Evolutionary conservation across 92 coral and sea anemone species (phyloP).

Genomic region (Parazoanthus atlanticus): DNA sequence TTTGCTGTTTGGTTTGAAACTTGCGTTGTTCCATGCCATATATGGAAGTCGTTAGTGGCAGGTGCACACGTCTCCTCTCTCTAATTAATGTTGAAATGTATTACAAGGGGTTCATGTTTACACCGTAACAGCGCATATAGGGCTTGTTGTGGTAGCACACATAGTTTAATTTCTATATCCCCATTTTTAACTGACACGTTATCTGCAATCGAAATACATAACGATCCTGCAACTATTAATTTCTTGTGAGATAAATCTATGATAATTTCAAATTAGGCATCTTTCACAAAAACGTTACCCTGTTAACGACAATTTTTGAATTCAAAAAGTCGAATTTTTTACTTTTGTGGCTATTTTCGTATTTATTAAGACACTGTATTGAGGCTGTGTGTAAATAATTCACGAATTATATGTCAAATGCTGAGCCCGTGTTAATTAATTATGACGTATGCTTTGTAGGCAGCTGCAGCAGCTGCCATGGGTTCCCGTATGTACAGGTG

Average conservation of each 20-base stretch:
- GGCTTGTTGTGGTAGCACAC: conserved; percentile 33
- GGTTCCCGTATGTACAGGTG: conserved; percentile 94
- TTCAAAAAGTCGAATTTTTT: conserved; percentile 10
- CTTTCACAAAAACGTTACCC: neutral
- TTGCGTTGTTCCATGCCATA: conserved; percentile 3
- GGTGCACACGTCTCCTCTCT: conserved; percentile 24
- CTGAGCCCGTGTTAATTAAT: conserved; percentile 90
- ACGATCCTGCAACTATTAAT: conserved; percentile 23
- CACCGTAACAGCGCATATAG: conserved; percentile 15
- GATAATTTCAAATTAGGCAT: conserved; percentile 12
- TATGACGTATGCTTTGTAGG: conserved; percentile 76
- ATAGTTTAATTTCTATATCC: conserved; percentile 34
- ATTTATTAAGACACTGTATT: conserved; percentile 71
- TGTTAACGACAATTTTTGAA: conserved; percentile 4
- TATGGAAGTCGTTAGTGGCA: conserved; percentile 14
- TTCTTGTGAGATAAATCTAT: conserved; percentile 29
- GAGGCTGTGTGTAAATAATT: conserved; percentile 89
- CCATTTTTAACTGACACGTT: conserved; percentile 35
- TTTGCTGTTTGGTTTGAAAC: neutral
- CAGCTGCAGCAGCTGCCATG: conserved; percentile 87
- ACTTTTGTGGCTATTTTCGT: conserved; percentile 4
- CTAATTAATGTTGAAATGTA: conserved; percentile 48
- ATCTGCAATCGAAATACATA: conserved; percentile 42
- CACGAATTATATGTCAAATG: conserved; percentile 88
- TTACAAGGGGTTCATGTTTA: conserved; percentile 23